Conservation (phyloP, 1,140 invertebrate species). For the Drosophila varians region DNA sequence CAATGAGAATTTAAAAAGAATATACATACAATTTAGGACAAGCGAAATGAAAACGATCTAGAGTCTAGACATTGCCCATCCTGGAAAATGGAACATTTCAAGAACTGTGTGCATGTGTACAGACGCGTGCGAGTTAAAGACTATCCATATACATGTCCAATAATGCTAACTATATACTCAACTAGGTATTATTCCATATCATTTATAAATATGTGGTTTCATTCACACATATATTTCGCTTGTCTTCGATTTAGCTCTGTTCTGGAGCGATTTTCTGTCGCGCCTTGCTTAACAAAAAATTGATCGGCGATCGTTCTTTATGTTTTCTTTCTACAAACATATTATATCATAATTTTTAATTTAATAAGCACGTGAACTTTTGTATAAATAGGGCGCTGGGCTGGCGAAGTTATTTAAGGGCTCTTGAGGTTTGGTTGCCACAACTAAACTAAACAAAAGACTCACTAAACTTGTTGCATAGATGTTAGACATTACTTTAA, state of each 20-base stretch:
- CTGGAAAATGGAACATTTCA: constrained; percentile 24
- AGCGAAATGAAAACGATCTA: constrained; percentile 17
- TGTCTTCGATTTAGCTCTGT: constrained; percentile 8
- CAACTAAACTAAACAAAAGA: constrained; percentile 62
- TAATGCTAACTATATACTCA: constrained; percentile 75
- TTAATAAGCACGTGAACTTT: constrained; percentile 30
- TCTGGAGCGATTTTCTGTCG: constrained; percentile 18
- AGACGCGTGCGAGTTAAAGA: constrained; percentile 31
- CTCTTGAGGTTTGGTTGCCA: constrained; percentile 28
- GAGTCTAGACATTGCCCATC: constrained; percentile 28
- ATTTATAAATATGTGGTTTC: constrained; percentile 59
- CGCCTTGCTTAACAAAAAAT: constrained; percentile 64
- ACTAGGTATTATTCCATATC: constrained; percentile 46
- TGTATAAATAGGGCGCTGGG: constrained; percentile 39
- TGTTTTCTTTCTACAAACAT: constrained; percentile 48
- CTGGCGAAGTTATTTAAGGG: constrained; percentile 27
- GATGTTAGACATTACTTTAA: constrained; percentile 63
- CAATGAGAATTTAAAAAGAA: constrained; percentile 37
- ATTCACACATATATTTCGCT: constrained; percentile 23
- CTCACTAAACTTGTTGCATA: constrained; percentile 53
- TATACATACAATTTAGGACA: constrained; percentile 24
- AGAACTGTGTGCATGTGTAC: constrained; percentile 18
- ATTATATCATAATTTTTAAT: constrained; percentile 11
- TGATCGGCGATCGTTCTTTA: constrained; percentile 39
- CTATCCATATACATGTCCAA: constrained; percentile 69